Conservation (phyloP, 2,113 vertebrate genomes). For the Andinoacara biseriatus region DNA sequence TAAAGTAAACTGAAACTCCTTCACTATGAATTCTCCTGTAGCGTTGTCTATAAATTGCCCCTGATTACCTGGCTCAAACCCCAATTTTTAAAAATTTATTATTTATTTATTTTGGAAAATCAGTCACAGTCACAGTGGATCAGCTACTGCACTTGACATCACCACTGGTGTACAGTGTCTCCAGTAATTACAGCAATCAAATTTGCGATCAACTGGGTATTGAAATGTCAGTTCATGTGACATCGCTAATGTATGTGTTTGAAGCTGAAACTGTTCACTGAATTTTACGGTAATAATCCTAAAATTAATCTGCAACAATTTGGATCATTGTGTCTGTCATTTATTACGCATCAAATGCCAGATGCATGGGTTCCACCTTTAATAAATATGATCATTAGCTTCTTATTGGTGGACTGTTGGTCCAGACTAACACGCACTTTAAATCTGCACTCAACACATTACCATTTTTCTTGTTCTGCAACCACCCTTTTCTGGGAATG, state of each 20-base stretch:
- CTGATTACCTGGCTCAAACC: too few relatives aligned
- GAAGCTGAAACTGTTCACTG: not conserved
- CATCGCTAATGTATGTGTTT: not conserved
- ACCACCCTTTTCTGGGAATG: not conserved
- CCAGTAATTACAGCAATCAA: not conserved
- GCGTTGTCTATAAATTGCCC: not conserved
- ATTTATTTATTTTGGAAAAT: not conserved
- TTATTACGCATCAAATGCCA: too few relatives aligned
- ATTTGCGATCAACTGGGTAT: not conserved
- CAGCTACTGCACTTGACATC: not conserved
- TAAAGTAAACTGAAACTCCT: not conserved
- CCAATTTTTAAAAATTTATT: not conserved
- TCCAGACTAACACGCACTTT: not conserved
- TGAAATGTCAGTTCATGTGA: not conserved
- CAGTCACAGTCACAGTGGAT: not conserved
- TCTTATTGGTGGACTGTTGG: too few relatives aligned
- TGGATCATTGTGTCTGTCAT: not conserved
- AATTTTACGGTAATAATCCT: not conserved
- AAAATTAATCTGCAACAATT: not conserved
- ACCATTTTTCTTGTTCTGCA: not conserved
- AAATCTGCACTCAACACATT: not conserved
- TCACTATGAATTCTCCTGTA: not conserved
- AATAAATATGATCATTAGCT: too few relatives aligned
- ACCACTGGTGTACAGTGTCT: not conserved
- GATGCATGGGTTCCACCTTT: too few relatives aligned